phyloP scores from a whole-genome alignment of 2,113 vertebrate genomes.

The Poicephalus meyeri region DNA sequence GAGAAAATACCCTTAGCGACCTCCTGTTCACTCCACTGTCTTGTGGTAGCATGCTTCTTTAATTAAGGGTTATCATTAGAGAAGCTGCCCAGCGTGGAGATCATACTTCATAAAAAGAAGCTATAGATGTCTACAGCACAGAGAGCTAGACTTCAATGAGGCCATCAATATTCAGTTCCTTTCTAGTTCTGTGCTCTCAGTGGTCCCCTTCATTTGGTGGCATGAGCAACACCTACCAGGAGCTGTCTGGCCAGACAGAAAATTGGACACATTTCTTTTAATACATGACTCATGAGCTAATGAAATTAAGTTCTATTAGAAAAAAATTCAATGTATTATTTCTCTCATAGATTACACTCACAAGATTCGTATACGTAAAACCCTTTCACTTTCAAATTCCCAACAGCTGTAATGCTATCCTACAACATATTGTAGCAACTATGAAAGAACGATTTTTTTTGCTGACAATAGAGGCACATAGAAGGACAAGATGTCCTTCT shows the following conservation, averaged over 20 bases:
- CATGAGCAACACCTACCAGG: neutral
- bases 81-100: neutral
- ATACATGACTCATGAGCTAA: constrained; percentile 36
- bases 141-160: neutral
- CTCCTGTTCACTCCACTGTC: neutral
- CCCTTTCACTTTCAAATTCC: neutral
- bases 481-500: neutral
- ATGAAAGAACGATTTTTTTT: neutral
- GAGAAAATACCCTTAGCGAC: neutral
- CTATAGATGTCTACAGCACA: neutral
- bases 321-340: constrained; percentile 14
- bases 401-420: neutral
- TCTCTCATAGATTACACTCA: neutral
- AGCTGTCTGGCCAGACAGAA: neutral
- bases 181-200: neutral
- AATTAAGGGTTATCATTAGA: neutral
- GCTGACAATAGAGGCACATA: neutral
- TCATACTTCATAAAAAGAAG: neutral
- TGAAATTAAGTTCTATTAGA: constrained; percentile 21
- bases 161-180: neutral
- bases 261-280: constrained; percentile 27
- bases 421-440: neutral
- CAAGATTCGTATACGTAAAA: neutral
- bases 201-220: neutral
- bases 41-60: neutral